phyloP scores from a whole-genome alignment of 2,888 invertebrate genomes.

The Clunio marinus region DNA sequence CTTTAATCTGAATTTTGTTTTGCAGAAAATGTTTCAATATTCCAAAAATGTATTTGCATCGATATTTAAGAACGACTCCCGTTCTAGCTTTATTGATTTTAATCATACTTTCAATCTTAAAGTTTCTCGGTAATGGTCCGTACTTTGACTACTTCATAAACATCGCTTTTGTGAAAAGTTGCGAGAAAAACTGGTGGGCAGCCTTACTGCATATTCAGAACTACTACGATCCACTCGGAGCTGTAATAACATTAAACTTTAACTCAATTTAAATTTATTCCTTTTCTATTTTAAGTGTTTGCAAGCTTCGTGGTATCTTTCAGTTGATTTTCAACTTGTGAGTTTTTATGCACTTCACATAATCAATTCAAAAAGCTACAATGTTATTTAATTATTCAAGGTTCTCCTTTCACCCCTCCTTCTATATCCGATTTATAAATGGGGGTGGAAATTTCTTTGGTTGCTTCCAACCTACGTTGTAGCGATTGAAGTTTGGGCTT shows the following conservation, averaged over 20 bases:
- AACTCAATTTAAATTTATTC: too few species aligned
- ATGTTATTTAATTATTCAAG: neutral
- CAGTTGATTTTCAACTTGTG: slow-evolving; percentile 58
- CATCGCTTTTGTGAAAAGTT: slow-evolving; percentile 41
- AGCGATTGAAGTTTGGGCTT: slow-evolving; percentile 10
- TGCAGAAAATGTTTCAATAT: slow-evolving; percentile 47
- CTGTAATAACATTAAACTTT: too few species aligned
- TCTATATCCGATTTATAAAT: slow-evolving; percentile 50
- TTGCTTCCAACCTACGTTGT: neutral
- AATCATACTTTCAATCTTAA: slow-evolving; percentile 53
- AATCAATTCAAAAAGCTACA: neutral
- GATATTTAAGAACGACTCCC: slow-evolving; percentile 47
- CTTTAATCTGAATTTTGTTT: slow-evolving; percentile 38
- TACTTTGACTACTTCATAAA: neutral
- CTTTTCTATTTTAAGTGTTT: slow-evolving; percentile 53
- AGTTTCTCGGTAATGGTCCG: slow-evolving; percentile 55
- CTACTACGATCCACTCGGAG: slow-evolving; percentile 47
- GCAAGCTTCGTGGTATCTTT: slow-evolving; percentile 58
- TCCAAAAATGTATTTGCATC: slow-evolving; percentile 47
- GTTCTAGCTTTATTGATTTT: slow-evolving; percentile 54
- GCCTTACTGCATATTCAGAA: slow-evolving; percentile 54
- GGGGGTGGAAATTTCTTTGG: slow-evolving; percentile 21
- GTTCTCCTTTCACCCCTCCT: slow-evolving; percentile 54
- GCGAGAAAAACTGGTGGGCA: slow-evolving; percentile 53
- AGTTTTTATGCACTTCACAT: too few species aligned